These are phyloP conservation scores for Hermetia illucens DNA, from an alignment of 1,140 invertebrate species.

Conservation along the genomic window DNA sequence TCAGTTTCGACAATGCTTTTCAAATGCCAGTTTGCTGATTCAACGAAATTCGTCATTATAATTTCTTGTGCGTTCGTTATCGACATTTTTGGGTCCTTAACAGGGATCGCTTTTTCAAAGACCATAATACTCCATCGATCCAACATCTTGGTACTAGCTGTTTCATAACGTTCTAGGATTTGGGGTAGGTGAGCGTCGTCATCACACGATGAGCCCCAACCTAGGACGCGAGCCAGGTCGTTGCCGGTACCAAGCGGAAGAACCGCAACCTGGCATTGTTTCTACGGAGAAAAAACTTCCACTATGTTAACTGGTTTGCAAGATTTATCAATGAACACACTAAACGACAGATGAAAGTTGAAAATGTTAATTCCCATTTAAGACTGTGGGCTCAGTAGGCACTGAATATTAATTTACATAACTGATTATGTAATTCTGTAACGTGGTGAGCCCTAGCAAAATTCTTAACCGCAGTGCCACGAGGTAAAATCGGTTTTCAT, in stretches of 20 bases:
- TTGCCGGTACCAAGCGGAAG: conserved; percentile 91
- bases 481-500: no score
- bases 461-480: no score
- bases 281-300: conserved; percentile 41
- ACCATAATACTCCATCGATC: conserved; percentile 93
- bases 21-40: conserved; percentile 64
- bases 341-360: no score
- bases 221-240: conserved; percentile 82
- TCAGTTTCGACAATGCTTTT: conserved; percentile 79
- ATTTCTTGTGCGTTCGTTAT: conserved; percentile 37
- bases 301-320: no score
- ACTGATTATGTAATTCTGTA: no score
- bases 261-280: conserved; percentile 82
- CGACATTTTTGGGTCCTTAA: conserved; percentile 39
- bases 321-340: no score
- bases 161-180: conserved; percentile 83
- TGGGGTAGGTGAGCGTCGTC: conserved; percentile 87
- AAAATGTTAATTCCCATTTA: no score
- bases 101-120: conserved; percentile 59
- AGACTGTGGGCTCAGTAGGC: no score
- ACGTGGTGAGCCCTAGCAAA: no score
- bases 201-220: conserved; percentile 93
- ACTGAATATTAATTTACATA: no score
- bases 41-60: conserved; percentile 56
- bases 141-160: conserved; percentile 89